Base-by-base conservation (phyloP, 2,113 vertebrate genomes). In the Tricholaema leucomelas region DNA sequence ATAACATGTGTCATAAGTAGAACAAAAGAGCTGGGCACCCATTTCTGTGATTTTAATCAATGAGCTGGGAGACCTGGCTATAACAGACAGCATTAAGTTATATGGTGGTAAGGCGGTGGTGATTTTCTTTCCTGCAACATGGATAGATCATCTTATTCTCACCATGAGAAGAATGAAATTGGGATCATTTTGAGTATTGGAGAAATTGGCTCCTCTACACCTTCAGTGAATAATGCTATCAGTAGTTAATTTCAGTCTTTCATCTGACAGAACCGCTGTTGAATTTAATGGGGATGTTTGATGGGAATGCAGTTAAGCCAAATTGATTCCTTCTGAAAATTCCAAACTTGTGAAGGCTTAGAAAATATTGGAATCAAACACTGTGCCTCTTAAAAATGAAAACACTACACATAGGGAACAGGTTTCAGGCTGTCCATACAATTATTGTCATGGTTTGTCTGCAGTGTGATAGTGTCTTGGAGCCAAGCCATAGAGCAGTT, bases 321-420 rank as follows among this genome's bases (percentile, higher is more conserved):
- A 27, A 76, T 25, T 40, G 76, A 81, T 78, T 88, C 67, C 46
- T 91, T 87, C 81, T 77, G 81, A 75, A 90, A 94, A 89, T 77
- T 66, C 71, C 20, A 60, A 46, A 30, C 27, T 80, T 73, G 8
- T 35, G 11, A 60, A 54, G 8, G 60, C 59, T 76, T 76, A 63
- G 38, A 67, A 82, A 88, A 79, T 82, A 87, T 74, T 95, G 73
- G 61, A 74, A 42, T 56, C 31, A 55, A 33, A 69, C 15, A 31
- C n/a, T n/a, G 12, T 81, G 40, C 28, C 20, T 78, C 24, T 80
- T 48, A 63, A 46, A 80, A 59, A 85, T 73, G 58, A 89, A 59
- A 80, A 14, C 3, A 4, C 28, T 20, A 2, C 0, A 0, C 36
- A 21, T 2, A 66, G 36, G 46, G 64, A 63, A n/a, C 31, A 58